A percentile compares a stretch with the other conserved stretches of the same genome.
These are phyloP conservation scores for Phymanthus crucifer DNA, from an alignment of 92 coral and sea anemone species.

Conservation along the genomic window DNA sequence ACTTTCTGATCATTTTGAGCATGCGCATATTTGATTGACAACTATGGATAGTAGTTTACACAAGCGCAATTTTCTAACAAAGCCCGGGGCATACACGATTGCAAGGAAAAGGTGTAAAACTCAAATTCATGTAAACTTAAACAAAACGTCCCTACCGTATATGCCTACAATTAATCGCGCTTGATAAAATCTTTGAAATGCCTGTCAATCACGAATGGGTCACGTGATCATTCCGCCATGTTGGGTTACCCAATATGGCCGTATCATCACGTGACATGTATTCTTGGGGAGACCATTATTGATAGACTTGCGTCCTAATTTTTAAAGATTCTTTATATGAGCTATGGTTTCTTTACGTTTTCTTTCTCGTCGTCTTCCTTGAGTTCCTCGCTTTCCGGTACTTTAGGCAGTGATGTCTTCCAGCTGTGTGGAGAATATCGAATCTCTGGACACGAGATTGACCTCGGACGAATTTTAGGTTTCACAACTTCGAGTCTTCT, in stretches of 20 bases:
- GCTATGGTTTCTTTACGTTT: slow-evolving; percentile 13
- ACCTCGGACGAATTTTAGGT: slow-evolving; percentile 80
- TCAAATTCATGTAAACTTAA: no score
- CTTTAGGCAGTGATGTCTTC: slow-evolving; percentile 80
- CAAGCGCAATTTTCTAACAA: no score
- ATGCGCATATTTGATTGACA: no score
- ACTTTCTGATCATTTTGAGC: no score
- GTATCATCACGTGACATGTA: not conserved
- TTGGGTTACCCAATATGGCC: not conserved
- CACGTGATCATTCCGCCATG: not conserved
- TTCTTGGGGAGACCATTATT: not conserved
- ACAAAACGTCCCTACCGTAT: no score
- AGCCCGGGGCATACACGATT: no score
- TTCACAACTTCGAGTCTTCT: slow-evolving; percentile 48
- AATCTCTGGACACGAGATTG: slow-evolving; percentile 88
- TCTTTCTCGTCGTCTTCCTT: slow-evolving; percentile 45
- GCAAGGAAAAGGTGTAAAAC: no score
- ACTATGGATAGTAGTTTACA: no score
- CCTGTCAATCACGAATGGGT: no score
- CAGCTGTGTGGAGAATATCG: slow-evolving; percentile 71
- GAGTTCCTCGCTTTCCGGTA: slow-evolving; percentile 82
- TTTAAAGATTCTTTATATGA: not conserved
- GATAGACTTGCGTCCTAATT: not conserved
- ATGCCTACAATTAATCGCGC: no score
- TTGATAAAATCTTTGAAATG: no score